Percentiles rank a stretch among this genome's conserved stretches.
These are phyloP conservation scores for Stenopsyche tienmushanensis DNA, from an alignment of 1,140 invertebrate species.

Conservation along the genomic window DNA sequence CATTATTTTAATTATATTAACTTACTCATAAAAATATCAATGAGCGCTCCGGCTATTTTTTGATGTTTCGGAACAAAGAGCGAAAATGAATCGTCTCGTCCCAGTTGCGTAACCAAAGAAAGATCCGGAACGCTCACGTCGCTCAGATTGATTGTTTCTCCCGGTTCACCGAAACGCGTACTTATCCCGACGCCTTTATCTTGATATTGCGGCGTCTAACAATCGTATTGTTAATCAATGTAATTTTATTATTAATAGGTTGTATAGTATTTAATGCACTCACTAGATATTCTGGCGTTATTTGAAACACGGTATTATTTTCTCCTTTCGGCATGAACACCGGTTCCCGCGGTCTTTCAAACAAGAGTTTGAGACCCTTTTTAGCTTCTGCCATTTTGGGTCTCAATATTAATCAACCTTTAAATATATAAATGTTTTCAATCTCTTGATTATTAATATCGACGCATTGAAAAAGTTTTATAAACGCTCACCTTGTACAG, in stretches of 20 bases:
- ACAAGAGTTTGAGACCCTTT: constrained; percentile 55
- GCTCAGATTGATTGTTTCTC: constrained; percentile 47
- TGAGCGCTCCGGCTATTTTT: constrained; percentile 57
- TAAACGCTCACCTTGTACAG: no score
- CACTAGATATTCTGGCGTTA: constrained; percentile 53
- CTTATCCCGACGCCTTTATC: constrained; percentile 48
- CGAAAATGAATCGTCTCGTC: constrained; percentile 55
- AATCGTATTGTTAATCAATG: neutral
- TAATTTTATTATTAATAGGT: neutral
- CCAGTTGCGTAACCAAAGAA: neutral
- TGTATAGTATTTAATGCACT: no score
- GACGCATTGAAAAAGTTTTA: no score
- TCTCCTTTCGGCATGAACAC: constrained; percentile 64
- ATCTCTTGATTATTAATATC: no score
- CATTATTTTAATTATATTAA: constrained; percentile 16
- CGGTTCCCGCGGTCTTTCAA: constrained; percentile 68
- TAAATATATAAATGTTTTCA: no score
- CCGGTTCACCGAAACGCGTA: constrained; percentile 48
- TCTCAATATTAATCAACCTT: no score
- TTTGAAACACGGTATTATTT: constrained; percentile 59
- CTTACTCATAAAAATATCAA: constrained; percentile 57
- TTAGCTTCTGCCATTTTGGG: constrained; percentile 25
- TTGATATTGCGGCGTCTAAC: constrained; percentile 47
- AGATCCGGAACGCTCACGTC: constrained; percentile 49
- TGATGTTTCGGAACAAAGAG: constrained; percentile 59